Evolutionary conservation across 2,888 invertebrate genomes (phyloP), one percentile per base, ranked within the genome.

Genomic region (Drosophila longiperda): DNA sequence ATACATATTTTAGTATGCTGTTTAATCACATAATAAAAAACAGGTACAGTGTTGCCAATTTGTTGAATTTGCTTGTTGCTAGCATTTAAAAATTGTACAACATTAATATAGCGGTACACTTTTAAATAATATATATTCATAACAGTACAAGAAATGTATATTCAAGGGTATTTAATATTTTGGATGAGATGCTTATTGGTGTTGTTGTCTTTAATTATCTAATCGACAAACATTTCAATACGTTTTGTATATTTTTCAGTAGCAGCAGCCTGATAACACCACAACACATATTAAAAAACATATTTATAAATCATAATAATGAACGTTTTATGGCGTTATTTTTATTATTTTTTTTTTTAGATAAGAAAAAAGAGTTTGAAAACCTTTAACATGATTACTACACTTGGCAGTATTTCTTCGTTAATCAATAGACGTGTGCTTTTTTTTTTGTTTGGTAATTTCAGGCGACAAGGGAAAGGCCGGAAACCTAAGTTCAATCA

Each of bases 151-250:
- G 12, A 45, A 45, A 45, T 20, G 7, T 7, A 0, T 45, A 15
- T 23, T 34, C 11, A 20, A 40, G 26, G 12, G 63, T 62, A 49
- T 40, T 29, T 20, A 8, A 23, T 38, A 23, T 5, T 36, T 7
- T 17, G 15, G 5, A 2, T 20, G 11, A 53, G 15, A 15, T 34
- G 29, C 29, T 26, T 55, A 6, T 48, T 33, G 8, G 29, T 26
- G 17, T 45, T 54, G 17, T 52, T 45, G 8, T 53, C 20, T 49
- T 40, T 20, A 57, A 61, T 71, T 71, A 77, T 77, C 77, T 77
- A 71, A 77, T 77, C 77, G 59, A 17, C 52, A 67, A 64, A 68
- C 49, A 74, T 61, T 76, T 63, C 33, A 55, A 58, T 57, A 52
- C 42, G 36, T 66, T 80, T 65, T 33, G 29, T 50, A 36, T 52